Conservation (phyloP, 2,888 invertebrate species). For the Strigamia crassipes region DNA sequence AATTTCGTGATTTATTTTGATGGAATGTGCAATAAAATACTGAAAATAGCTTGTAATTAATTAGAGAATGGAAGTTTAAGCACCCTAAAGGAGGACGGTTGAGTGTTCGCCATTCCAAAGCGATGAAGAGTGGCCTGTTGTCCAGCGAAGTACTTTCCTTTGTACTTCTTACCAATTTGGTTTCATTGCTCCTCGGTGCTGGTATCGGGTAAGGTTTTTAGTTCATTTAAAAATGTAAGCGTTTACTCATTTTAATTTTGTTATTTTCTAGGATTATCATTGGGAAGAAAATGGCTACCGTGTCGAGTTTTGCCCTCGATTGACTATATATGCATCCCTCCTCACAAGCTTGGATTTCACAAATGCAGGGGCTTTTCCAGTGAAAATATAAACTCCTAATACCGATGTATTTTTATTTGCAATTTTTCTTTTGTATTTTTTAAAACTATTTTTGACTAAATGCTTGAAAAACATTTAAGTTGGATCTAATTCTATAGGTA, state of each 20-base stretch:
- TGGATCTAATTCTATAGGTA: not conserved
- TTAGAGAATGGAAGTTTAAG: slow-evolving; percentile 83
- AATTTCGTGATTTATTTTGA: no score
- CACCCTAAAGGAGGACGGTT: slow-evolving; percentile 64
- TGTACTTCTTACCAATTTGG: slow-evolving; percentile 84
- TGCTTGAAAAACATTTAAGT: slow-evolving; percentile 12
- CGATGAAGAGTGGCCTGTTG: slow-evolving; percentile 80
- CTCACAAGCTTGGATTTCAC: slow-evolving; percentile 31
- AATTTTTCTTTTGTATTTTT: slow-evolving; percentile 22
- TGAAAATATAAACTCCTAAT: not conserved
- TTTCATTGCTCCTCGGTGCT: slow-evolving; percentile 86
- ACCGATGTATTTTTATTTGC: not conserved
- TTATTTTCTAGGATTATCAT: slow-evolving; percentile 41
- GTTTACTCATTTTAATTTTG: not conserved
- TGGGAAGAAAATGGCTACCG: slow-evolving; percentile 45
- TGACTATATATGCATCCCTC: slow-evolving; percentile 36
- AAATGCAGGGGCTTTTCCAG: slow-evolving; percentile 27
- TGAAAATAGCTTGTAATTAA: slow-evolving; percentile 51
- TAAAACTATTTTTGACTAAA: not conserved
- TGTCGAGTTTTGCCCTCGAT: slow-evolving; percentile 46
- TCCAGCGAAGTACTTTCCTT: slow-evolving; percentile 88
- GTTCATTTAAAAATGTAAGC: not conserved
- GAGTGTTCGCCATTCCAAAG: slow-evolving; percentile 73
- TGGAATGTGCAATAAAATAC: not conserved
- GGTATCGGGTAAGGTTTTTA: slow-evolving; percentile 78